A percentile compares a stretch with the other conserved stretches of the same genome.
These are phyloP conservation scores for Capromys pilorides DNA, from an alignment of 2,797 vertebrate genomes.

Conservation along the genomic window DNA sequence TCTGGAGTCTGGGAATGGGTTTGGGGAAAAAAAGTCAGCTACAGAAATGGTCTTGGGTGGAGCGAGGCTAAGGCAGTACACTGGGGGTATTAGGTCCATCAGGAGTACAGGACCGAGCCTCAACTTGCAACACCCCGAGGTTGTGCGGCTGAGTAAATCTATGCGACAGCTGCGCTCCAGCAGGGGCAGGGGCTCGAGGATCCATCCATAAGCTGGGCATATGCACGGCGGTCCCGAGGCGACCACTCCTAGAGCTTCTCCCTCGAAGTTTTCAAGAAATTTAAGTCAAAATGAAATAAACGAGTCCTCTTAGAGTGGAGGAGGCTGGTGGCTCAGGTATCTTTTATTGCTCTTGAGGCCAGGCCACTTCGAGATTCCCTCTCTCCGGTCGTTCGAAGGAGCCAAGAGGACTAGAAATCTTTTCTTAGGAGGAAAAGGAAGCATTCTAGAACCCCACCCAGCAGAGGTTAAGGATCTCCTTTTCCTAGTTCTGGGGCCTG, in stretches of 20 bases:
- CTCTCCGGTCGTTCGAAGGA: fast-evolving
- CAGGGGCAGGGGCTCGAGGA: neutral
- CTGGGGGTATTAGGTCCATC: neutral
- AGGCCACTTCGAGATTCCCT: neutral
- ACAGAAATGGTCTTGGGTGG: fast-evolving
- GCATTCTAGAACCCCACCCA: neutral
- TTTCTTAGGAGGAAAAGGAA: neutral
- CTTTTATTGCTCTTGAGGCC: neutral
- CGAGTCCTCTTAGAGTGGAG: neutral
- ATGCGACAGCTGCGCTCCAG: neutral
- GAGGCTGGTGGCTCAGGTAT: neutral
- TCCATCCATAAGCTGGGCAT: neutral
- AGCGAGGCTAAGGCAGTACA: neutral
- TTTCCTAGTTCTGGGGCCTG: neutral
- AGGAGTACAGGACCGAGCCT: neutral
- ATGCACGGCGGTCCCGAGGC: fast-evolving
- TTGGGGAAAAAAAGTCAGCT: neutral
- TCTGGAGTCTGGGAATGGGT: neutral
- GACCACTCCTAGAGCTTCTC: neutral
- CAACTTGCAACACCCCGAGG: neutral
- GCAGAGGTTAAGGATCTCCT: neutral
- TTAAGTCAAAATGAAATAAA: conserved; percentile 25
- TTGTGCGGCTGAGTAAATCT: neutral
- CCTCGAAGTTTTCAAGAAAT: neutral
- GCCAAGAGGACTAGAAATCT: neutral